A percentile compares a stretch with the other conserved stretches of the same genome.
These are phyloP conservation scores for Girardinus metallicus DNA, from an alignment of 2,797 vertebrate genomes.

Conservation along the genomic window DNA sequence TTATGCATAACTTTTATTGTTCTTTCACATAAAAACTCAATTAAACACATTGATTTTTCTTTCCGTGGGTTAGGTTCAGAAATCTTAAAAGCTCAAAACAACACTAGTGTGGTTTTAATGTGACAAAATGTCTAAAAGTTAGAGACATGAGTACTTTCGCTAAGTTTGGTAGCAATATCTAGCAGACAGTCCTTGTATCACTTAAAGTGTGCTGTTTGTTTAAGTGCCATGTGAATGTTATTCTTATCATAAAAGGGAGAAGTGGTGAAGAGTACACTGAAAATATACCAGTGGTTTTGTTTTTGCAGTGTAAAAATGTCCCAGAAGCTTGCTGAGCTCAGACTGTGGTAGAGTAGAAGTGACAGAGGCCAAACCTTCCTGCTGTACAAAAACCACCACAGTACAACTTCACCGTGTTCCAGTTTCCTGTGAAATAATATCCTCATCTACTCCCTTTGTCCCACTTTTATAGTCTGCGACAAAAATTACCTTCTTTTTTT, in stretches of 20 bases:
- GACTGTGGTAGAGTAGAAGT: background rate
- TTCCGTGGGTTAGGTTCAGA: background rate
- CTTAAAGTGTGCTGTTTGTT: background rate
- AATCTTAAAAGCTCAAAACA: background rate
- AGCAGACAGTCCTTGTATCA: background rate
- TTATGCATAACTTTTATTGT: background rate
- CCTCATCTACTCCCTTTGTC: slow-evolving; percentile 25
- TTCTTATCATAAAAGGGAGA: background rate
- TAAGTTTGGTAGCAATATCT: background rate
- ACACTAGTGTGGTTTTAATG: background rate
- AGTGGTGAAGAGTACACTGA: background rate
- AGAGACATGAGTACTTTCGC: background rate
- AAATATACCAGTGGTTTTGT: background rate
- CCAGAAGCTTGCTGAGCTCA: background rate
- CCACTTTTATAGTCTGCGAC: slow-evolving; percentile 33
- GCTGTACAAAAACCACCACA: slow-evolving; percentile 10
- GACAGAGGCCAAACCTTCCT: slow-evolving; percentile 19
- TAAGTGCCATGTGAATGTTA: background rate
- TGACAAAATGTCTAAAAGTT: background rate
- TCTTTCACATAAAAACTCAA: background rate
- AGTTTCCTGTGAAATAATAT: slow-evolving; percentile 26
- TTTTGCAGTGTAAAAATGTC: background rate
- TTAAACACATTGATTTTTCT: background rate
- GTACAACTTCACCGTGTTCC: slow-evolving; percentile 17
- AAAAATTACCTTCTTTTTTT: slow-evolving; percentile 16